Base-by-base conservation (phyloP, 2,797 vertebrate genomes). In the Craterocephalus amniculus region DNA sequence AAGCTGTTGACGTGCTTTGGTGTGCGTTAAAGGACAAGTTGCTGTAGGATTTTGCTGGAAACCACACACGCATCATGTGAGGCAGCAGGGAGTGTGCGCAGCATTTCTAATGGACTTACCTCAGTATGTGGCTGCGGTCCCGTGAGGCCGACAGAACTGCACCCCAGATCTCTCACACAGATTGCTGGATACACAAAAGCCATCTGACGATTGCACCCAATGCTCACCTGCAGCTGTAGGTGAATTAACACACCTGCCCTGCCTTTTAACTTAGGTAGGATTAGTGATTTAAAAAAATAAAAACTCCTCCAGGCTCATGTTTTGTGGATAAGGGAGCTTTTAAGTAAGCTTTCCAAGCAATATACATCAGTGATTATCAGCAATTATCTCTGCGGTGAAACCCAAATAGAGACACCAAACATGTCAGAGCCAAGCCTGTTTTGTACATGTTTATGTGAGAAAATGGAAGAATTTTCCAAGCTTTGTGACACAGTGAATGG, bases 1-100 rank as follows among this genome's bases (percentile, higher is more conserved):
- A 83, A 76, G 76, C 80, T 83, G 77, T 81, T 88, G 79, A 76
- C 74, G 64, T 72, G 29, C 72, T 78, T 80, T 73, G 73, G 72
- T 79, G 75, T 79, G 76, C 79, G 80, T 83, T 75, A 78, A 79
- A 79, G 83, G 72, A 58, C 52, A 71, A 85, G 67, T 61, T 58
- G 31, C 20, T 48, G 45, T 10, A 22, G n/a, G 74, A 78, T 87
- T 72, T 48, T 60, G 74, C 84, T 79, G 74, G 68, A 79, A 67
- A 54, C 64, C 52, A 67, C 60, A 74, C 83, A 78, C 66, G 68
- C 65, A 65, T 45, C 20, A 48, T 62, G 51, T 24, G n/a, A 56
- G 52, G 75, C 0, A 24, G 52, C 29, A 51, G 32, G 43, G 26
- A 38, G 58, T 55, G 34, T 24, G 36, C 56, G 76, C 70, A 58